Percentiles rank a stretch among this genome's conserved stretches.
Evolutionary conservation across 2,888 invertebrate species (phyloP).

Genomic region (Pedicia rivosa): DNA sequence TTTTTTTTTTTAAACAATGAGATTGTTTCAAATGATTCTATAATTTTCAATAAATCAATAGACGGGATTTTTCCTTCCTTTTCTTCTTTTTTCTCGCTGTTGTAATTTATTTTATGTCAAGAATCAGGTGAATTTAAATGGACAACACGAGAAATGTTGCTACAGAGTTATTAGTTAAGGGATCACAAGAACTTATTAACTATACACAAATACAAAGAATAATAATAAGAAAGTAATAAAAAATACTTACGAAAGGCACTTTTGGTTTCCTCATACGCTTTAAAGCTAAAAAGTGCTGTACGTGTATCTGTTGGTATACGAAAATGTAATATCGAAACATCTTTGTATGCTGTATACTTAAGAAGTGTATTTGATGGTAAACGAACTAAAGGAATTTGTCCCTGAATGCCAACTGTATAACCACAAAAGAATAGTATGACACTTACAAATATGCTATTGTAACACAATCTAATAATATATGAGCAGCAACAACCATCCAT

Average conservation of each 20-base stretch:
- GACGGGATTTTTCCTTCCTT: too few relatives aligned
- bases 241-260: slow-evolving; percentile 29
- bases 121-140: too few relatives aligned
- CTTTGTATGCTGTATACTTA: slow-evolving; percentile 38
- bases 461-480: slow-evolving; percentile 2
- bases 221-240: too few relatives aligned
- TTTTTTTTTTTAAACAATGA: too few relatives aligned
- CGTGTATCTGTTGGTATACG: slow-evolving; percentile 35
- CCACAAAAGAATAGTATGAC: slow-evolving; percentile 2
- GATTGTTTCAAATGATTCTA: too few relatives aligned
- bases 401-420: slow-evolving; percentile 2
- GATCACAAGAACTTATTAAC: too few relatives aligned
- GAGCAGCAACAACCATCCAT: slow-evolving; percentile 5
- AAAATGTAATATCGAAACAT: slow-evolving; percentile 41
- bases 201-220: too few relatives aligned
- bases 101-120: too few relatives aligned
- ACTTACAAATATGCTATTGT: slow-evolving; percentile 1
- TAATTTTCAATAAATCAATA: too few relatives aligned
- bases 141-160: too few relatives aligned
- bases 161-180: too few relatives aligned
- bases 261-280: slow-evolving; percentile 29
- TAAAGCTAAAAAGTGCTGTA: slow-evolving; percentile 31
- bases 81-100: too few relatives aligned
- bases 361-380: slow-evolving; percentile 32
- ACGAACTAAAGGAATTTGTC: slow-evolving; percentile 23